Percentiles rank a stretch among this genome's conserved stretches.
These are phyloP conservation scores for Herpailurus yagouaroundi DNA, from an alignment of 2,113 vertebrate species.

Conservation along the genomic window DNA sequence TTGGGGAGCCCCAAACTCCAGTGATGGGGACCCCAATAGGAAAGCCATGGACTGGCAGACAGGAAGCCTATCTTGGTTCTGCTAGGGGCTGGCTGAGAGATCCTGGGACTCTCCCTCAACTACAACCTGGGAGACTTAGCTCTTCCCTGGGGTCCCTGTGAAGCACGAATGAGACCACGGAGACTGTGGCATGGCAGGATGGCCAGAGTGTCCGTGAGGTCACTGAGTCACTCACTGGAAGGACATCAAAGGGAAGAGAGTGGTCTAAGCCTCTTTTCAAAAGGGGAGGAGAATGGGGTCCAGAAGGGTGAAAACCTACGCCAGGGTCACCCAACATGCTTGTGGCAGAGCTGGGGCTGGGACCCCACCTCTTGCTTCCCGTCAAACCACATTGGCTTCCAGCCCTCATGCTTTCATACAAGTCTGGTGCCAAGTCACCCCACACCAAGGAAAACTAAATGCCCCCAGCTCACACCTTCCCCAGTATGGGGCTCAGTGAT, in stretches of 20 bases:
- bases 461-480: background rate
- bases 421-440: background rate
- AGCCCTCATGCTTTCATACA: background rate
- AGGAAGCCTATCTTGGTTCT: background rate
- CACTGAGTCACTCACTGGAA: background rate
- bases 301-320: background rate
- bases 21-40: background rate
- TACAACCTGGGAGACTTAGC: no score
- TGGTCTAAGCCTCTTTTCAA: background rate
- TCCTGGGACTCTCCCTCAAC: background rate
- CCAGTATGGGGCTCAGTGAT: background rate
- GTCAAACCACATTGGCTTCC: background rate
- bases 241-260: background rate
- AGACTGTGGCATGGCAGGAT: background rate
- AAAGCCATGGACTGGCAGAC: background rate
- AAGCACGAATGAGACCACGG: background rate
- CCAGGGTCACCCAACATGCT: background rate
- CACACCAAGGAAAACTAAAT: background rate
- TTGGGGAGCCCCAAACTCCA: no score
- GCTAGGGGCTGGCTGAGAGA: background rate
- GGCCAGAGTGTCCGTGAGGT: background rate
- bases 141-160: background rate
- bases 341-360: background rate
- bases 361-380: background rate
- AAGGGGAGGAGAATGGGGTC: background rate